A percentile compares a stretch with the other conserved stretches of the same genome.
Evolutionary conservation across 2,888 invertebrate genomes (phyloP).

Genomic region (Cosmorhoe ocellata): DNA sequence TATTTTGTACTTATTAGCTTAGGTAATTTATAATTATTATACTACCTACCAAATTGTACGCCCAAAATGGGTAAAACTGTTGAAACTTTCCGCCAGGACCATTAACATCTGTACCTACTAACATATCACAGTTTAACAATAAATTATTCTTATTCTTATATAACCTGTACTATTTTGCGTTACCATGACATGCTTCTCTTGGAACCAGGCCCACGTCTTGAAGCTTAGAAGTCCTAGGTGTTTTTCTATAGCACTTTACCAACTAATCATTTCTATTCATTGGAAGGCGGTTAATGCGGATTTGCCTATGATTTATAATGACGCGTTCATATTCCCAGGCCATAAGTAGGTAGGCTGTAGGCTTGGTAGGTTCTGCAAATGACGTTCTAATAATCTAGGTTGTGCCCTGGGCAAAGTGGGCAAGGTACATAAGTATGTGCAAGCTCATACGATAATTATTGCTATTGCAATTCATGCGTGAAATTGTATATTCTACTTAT

Average conservation of each 20-base stretch:
- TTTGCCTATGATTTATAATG: conserved; percentile 25
- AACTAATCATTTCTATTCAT: conserved; percentile 37
- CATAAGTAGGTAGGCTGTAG: conserved; percentile 6
- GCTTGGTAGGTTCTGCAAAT: conserved; percentile 8
- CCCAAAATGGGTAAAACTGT: too few species aligned
- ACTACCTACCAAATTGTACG: too few species aligned
- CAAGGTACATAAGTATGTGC: too few species aligned
- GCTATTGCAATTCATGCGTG: conserved; percentile 17
- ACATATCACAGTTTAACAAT: too few species aligned
- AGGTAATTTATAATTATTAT: too few species aligned
- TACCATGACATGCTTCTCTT: too few species aligned
- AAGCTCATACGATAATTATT: conserved; percentile 22
- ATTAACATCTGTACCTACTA: too few species aligned
- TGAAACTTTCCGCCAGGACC: too few species aligned
- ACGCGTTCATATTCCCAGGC: conserved; percentile 28
- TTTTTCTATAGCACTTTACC: conserved; percentile 18
- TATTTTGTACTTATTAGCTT: too few species aligned
- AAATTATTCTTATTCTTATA: too few species aligned
- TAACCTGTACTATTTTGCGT: too few species aligned
- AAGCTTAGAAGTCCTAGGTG: conserved; percentile 1
- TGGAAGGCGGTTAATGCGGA: conserved; percentile 31
- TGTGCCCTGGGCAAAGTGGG: conserved; percentile 13
- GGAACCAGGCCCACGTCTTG: too few species aligned
- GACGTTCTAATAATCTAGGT: conserved; percentile 20
- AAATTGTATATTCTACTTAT: conserved; percentile 14